These are phyloP conservation scores for Penaeus japonicus DNA, from an alignment of 1,140 invertebrate species.

Conservation along the genomic window DNA sequence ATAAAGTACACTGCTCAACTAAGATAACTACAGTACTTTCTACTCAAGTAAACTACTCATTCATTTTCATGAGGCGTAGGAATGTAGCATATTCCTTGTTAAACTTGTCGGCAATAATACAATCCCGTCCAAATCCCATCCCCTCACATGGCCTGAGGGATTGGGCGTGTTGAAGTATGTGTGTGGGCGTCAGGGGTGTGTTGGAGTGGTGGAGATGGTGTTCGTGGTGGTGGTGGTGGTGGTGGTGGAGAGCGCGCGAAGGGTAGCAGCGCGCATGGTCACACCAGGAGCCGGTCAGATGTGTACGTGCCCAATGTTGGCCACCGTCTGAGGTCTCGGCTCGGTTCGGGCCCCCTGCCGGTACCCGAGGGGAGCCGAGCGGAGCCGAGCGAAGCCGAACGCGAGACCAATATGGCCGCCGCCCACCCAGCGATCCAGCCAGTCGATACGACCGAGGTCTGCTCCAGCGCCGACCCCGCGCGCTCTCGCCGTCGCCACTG, in stretches of 20 bases:
- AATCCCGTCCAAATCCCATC: slow-evolving; percentile 58
- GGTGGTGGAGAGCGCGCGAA: slow-evolving; percentile 13
- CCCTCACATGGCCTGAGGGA: slow-evolving; percentile 27
- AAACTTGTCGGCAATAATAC: slow-evolving; percentile 58
- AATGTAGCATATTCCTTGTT: slow-evolving; percentile 58
- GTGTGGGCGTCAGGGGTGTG: slow-evolving; percentile 3
- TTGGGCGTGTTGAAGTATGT: slow-evolving; percentile 10
- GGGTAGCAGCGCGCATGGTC: slow-evolving; percentile 37
- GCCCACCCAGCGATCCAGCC: not conserved
- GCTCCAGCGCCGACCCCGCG: not conserved
- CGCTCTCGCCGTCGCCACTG: not conserved
- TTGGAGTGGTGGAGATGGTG: not conserved
- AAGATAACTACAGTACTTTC: not conserved
- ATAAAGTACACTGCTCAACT: not conserved
- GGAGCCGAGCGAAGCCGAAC: not conserved
- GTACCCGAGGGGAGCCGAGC: not conserved
- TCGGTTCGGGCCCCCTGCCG: not conserved
- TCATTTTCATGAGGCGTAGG: slow-evolving; percentile 52
- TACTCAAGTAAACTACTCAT: slow-evolving; percentile 15
- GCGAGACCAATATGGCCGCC: not conserved
- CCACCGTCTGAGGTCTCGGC: slow-evolving; percentile 31
- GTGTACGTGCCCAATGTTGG: not conserved
- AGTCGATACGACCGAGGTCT: not conserved
- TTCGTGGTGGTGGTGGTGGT: slow-evolving; percentile 7
- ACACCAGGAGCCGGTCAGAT: not conserved